phyloP scores from a whole-genome alignment of 30 jellyfish, hydroid and myxozoan species.

The Nemopilema nomurai region DNA sequence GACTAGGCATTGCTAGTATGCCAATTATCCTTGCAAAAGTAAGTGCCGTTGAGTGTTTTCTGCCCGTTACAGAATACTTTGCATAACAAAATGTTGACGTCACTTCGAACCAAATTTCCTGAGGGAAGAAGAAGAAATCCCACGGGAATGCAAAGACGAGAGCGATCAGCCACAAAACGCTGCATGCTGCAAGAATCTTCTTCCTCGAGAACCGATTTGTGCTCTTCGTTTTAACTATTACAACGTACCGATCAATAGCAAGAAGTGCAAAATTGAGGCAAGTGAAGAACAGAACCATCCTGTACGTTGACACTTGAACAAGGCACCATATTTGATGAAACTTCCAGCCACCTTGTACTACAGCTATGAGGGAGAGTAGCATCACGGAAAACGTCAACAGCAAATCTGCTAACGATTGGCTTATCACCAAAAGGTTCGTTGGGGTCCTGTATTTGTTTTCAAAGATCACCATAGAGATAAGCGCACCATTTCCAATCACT shows the following conservation, averaged over 20 bases:
- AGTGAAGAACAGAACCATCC: conserved; percentile 31
- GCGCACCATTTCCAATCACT: conserved; percentile 56
- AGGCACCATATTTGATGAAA: conserved; percentile 35
- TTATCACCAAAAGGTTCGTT: conserved; percentile 47
- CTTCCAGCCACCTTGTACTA: conserved; percentile 34
- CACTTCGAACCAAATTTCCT: conserved; percentile 43
- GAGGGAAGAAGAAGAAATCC: conserved; percentile 38
- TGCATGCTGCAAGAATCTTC: conserved; percentile 4
- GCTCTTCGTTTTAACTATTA: conserved; percentile 48
- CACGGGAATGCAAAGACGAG: conserved; percentile 42
- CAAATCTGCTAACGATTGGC: conserved; percentile 68
- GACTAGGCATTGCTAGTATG: conserved; percentile 28
- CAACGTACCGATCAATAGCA: conserved; percentile 62
- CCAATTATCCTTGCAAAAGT: conserved; percentile 11
- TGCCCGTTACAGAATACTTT: not conserved
- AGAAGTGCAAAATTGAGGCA: conserved; percentile 38
- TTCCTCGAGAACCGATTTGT: conserved; percentile 28
- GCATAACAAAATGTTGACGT: conserved; percentile 44
- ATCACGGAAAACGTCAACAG: conserved; percentile 42
- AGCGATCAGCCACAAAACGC: conserved; percentile 38
- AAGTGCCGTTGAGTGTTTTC: not conserved
- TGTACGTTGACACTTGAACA: conserved; percentile 35
- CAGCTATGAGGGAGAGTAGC: conserved; percentile 19
- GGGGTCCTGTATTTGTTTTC: conserved; percentile 68
- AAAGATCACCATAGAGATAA: conserved; percentile 33